Base-by-base conservation (phyloP, 2,797 vertebrate genomes). In the Simalia tracyae region DNA sequence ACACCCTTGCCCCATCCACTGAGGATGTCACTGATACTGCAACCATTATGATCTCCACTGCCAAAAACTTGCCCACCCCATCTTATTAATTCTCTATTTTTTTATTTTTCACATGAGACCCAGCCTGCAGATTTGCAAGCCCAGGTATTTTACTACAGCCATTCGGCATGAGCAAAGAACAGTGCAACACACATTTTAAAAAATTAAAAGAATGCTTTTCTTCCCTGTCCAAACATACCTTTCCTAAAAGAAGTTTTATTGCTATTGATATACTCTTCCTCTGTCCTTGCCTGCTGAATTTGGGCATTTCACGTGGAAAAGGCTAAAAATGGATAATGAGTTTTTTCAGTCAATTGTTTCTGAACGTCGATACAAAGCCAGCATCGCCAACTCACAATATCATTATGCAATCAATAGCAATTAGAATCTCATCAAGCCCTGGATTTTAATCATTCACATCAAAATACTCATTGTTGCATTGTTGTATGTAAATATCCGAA, bases 371-470 rank as follows among this genome's bases (percentile, higher is more conserved):
- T 97, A 96, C 95, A 95, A 96, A 97, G 96, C 94, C 95, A 92
- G 94, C 96, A 95, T 96, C 96, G 93, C 94, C 93, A 96, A 96
- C 96, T 95, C 94, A 95, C 96, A 95, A 96, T 97, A 97, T 97
- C 96, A 97, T 97, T 96, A 97, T 96, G 95, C 94, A 96, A 97
- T 97, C 97, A 97, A 97, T 97, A 97, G 96, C 96, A 97, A 97
- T 97, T 97, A 97, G 97, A 96, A 95, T 96, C 96, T 96, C 96
- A 95, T 96, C 95, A 96, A 96, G 96, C 96, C 93, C 95, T 93
- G 95, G 96, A 95, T 97, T 97, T 97, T 97, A 96, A 96, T 96
- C 96, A 96, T 95, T 97, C 95, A 94, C 96, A 97, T 96, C 96
- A 97, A 97, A 96, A 96, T 93, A 92, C 92, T 95, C 96, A 94